These are phyloP conservation scores for Scopus umbretta DNA, from an alignment of 2,113 vertebrate genomes.

Conservation along the genomic window DNA sequence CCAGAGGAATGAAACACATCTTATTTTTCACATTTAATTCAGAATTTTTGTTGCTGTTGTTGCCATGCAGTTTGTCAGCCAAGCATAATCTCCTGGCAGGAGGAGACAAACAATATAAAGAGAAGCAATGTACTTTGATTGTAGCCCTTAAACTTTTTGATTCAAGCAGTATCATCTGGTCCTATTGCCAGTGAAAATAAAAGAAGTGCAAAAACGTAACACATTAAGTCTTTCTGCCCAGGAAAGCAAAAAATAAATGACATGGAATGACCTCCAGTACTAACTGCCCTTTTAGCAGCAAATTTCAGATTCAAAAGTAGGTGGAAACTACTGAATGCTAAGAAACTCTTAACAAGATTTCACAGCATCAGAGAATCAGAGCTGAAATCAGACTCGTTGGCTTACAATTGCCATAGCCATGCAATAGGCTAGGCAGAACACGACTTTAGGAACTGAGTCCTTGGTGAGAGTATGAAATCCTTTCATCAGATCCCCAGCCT, in stretches of 20 bases:
- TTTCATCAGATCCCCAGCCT: background rate
- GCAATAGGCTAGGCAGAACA: background rate
- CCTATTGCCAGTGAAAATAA: conserved; percentile 19
- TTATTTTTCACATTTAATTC: conserved; percentile 23
- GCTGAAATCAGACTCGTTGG: background rate
- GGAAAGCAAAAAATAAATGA: conserved; percentile 41
- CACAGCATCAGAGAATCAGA: background rate
- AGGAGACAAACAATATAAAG: conserved; percentile 36
- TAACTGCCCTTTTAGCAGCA: conserved; percentile 14
- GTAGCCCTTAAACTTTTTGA: conserved; percentile 45
- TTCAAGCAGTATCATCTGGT: background rate
- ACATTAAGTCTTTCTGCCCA: background rate
- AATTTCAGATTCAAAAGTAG: conserved; percentile 37
- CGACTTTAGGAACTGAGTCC: background rate
- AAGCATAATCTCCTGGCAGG: conserved; percentile 14
- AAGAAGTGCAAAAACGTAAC: background rate
- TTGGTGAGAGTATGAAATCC: background rate
- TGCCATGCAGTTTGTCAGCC: background rate
- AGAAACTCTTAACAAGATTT: conserved; percentile 2
- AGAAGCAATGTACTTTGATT: conserved; percentile 14
- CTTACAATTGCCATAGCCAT: background rate
- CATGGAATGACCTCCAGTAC: background rate
- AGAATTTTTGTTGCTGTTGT: background rate
- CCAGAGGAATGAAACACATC: background rate
- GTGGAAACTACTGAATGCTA: background rate